These are phyloP conservation scores for Pasiphila rectangulata DNA, from an alignment of 2,888 invertebrate genomes.

Conservation along the genomic window DNA sequence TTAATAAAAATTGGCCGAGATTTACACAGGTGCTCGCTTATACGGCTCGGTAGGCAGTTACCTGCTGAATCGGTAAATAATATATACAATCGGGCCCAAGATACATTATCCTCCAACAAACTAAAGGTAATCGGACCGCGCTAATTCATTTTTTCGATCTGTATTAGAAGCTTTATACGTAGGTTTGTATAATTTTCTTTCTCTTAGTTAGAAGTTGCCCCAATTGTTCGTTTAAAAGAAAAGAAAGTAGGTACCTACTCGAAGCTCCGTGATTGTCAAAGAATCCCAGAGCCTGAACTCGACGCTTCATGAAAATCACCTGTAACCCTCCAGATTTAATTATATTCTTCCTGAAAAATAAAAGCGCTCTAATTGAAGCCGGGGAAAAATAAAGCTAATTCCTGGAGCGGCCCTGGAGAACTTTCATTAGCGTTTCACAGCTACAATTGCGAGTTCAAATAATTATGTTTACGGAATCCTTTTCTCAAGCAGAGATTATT, in stretches of 20 bases:
- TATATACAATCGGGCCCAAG: constrained; percentile 30
- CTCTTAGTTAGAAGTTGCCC: constrained; percentile 5
- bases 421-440: constrained; percentile 74
- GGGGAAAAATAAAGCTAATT: constrained; percentile 67
- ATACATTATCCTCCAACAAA: constrained; percentile 23
- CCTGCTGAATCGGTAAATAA: constrained; percentile 33
- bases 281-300: constrained; percentile 22
- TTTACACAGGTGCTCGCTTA: constrained; percentile 39
- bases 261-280: constrained; percentile 26
- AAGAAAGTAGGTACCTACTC: constrained; percentile 5
- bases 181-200: constrained; percentile 12
- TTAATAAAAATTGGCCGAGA: constrained; percentile 55
- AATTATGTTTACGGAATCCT: constrained; percentile 80
- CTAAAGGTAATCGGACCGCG: constrained; percentile 28
- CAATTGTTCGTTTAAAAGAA: constrained; percentile 7
- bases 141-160: constrained; percentile 29
- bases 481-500: constrained; percentile 78
- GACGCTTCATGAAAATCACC: constrained; percentile 36
- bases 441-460: constrained; percentile 78
- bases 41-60: constrained; percentile 32
- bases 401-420: constrained; percentile 59
- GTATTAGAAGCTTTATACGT: constrained; percentile 11
- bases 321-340: constrained; percentile 64
- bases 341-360: constrained; percentile 65
- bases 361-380: constrained; percentile 64